Evolutionary conservation across 2,113 vertebrate species (phyloP).

Genomic region (Kryptolebias marmoratus): DNA sequence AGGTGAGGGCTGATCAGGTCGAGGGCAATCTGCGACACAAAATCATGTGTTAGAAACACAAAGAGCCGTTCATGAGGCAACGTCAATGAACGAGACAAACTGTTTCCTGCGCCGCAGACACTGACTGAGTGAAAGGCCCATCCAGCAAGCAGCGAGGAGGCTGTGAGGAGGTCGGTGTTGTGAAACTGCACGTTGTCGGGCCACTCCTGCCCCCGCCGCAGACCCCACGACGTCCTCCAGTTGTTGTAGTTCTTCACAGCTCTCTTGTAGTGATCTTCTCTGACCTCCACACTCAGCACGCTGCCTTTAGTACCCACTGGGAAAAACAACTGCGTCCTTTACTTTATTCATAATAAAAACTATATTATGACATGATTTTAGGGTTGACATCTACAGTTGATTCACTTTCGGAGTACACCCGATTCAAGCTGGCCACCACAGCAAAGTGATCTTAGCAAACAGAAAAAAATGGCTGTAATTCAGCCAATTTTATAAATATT

Average conservation of each 20-base stretch:
- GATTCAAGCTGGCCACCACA: too few relatives aligned
- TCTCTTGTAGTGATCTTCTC: conserved; percentile 85
- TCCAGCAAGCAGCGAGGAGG: conserved; percentile 78
- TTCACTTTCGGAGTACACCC: too few relatives aligned
- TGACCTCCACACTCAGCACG: conserved; percentile 88
- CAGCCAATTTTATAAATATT: too few relatives aligned
- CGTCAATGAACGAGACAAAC: too few relatives aligned
- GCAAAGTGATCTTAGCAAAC: too few relatives aligned
- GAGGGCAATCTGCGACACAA: conserved; percentile 81
- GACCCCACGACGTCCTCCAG: conserved; percentile 86
- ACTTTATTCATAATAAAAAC: not conserved
- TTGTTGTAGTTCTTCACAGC: conserved; percentile 85
- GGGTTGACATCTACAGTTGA: too few relatives aligned
- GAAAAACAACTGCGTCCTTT: not conserved
- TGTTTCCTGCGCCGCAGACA: not conserved
- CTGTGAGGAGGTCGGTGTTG: conserved; percentile 80
- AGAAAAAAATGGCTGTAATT: too few relatives aligned
- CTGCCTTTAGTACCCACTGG: conserved; percentile 87
- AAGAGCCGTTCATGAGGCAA: too few relatives aligned
- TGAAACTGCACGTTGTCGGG: conserved; percentile 89
- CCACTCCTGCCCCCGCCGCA: conserved; percentile 83
- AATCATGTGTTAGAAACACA: not conserved
- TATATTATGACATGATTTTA: too few relatives aligned
- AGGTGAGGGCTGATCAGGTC: conserved; percentile 88
- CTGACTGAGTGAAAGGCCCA: conserved; percentile 84